Evolutionary conservation across 2,797 vertebrate species (phyloP).

Genomic region (Xenops minutus): DNA sequence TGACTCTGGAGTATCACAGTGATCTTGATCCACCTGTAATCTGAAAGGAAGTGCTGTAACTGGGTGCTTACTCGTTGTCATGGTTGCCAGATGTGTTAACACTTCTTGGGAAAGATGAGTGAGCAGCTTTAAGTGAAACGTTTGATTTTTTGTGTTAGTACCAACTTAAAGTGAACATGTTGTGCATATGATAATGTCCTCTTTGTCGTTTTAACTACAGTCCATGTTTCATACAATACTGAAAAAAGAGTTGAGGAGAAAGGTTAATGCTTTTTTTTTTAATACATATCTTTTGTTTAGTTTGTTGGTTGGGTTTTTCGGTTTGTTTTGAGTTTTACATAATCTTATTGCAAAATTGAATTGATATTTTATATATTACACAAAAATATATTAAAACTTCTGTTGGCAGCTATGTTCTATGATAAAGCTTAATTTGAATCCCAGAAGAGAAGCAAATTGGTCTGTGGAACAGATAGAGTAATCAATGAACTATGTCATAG

Average conservation of each 20-base stretch:
- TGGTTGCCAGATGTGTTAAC: neutral
- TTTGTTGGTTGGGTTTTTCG: neutral
- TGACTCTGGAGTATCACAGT: neutral
- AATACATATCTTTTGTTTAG: neutral
- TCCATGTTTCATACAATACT: neutral
- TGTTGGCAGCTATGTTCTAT: neutral
- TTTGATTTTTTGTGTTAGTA: neutral
- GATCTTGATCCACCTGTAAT: neutral
- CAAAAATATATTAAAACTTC: neutral
- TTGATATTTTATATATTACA: neutral
- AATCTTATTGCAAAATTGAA: neutral
- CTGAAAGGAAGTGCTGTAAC: neutral
- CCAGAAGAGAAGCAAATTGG: neutral
- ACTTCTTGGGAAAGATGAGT: neutral
- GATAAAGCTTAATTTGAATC: neutral
- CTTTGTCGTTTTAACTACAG: neutral
- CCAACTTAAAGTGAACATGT: neutral
- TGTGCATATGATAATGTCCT: neutral
- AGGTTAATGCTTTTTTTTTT: neutral
- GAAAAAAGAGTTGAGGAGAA: neutral
- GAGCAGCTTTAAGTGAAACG: neutral
- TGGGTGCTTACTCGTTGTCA: neutral
- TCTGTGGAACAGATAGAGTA: neutral
- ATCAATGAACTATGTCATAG: neutral
- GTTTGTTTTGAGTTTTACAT: neutral